These are phyloP conservation scores for Eira barbara DNA, from an alignment of 2,113 vertebrate species.

Conservation along the genomic window DNA sequence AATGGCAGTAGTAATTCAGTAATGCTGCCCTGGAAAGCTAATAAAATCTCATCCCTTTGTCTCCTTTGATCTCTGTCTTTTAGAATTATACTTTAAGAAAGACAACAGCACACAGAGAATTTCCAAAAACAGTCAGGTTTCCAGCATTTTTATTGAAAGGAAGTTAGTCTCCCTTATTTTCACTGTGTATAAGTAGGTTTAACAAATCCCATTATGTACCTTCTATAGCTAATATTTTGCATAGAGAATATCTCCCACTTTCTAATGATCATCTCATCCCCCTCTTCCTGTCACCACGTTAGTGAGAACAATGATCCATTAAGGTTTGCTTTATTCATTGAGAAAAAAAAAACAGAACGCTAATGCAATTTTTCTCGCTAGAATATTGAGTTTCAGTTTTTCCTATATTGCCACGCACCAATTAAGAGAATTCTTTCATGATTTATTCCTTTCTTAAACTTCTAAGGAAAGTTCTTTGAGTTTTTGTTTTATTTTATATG, in stretches of 20 bases:
- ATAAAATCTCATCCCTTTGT: background rate
- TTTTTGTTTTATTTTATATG: background rate
- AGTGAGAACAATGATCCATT: background rate
- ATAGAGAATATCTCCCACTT: background rate
- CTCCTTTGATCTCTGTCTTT: background rate
- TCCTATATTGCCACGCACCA: background rate
- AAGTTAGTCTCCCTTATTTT: background rate
- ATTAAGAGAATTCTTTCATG: background rate
- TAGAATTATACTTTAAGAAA: background rate
- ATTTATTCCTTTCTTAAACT: background rate
- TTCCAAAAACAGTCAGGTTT: background rate
- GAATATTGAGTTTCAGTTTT: background rate
- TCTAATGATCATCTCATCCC: background rate
- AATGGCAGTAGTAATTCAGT: background rate
- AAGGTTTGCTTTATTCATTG: background rate
- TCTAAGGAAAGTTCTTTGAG: background rate
- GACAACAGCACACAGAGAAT: background rate
- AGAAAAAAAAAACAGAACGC: background rate
- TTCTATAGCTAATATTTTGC: background rate
- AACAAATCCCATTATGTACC: background rate
- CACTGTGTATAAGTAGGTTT: background rate
- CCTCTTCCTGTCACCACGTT: background rate
- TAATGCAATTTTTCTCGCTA: background rate
- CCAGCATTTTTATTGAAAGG: background rate
- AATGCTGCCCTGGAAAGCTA: background rate